Percentiles rank a stretch among this genome's conserved stretches.
Evolutionary conservation across 2,888 invertebrate genomes (phyloP).

Genomic region (Synergus japonicus): DNA sequence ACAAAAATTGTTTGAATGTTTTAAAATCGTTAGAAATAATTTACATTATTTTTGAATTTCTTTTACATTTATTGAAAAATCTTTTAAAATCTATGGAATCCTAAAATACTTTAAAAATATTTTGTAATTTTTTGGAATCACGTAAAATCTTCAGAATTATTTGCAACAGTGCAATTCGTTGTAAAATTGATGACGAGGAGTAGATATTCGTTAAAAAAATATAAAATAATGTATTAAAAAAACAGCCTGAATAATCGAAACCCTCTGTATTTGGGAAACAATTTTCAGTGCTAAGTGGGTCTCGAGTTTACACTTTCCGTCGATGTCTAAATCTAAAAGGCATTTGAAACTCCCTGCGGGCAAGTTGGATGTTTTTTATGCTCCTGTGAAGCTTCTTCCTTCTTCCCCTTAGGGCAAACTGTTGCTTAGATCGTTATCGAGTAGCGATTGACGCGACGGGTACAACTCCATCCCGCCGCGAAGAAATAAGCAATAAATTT

Average conservation of each 20-base stretch:
- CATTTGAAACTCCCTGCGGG: conserved; percentile 46
- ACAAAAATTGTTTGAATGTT: too few species aligned
- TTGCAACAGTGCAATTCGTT: too few species aligned
- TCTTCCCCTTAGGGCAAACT: conserved; percentile 61
- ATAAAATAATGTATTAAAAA: background rate
- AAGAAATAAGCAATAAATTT: conserved; percentile 63
- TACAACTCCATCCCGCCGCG: conserved; percentile 52
- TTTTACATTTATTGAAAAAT: too few species aligned
- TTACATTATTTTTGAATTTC: too few species aligned
- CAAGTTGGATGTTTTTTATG: conserved; percentile 63
- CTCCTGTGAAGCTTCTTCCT: conserved; percentile 57
- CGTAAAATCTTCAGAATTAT: too few species aligned
- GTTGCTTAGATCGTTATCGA: conserved; percentile 72
- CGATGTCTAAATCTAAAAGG: conserved; percentile 31
- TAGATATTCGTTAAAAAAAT: background rate
- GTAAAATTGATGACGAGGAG: too few species aligned
- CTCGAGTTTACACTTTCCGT: conserved; percentile 48
- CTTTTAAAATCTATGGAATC: too few species aligned
- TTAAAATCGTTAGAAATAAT: too few species aligned
- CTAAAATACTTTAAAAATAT: too few species aligned
- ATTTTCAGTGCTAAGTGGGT: conserved; percentile 39
- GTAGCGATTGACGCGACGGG: conserved; percentile 60
- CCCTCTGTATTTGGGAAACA: background rate
- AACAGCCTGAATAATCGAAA: background rate
- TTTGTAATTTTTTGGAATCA: too few species aligned